Base-by-base conservation (phyloP, 2,888 invertebrate genomes). In the Hesperia comma region DNA sequence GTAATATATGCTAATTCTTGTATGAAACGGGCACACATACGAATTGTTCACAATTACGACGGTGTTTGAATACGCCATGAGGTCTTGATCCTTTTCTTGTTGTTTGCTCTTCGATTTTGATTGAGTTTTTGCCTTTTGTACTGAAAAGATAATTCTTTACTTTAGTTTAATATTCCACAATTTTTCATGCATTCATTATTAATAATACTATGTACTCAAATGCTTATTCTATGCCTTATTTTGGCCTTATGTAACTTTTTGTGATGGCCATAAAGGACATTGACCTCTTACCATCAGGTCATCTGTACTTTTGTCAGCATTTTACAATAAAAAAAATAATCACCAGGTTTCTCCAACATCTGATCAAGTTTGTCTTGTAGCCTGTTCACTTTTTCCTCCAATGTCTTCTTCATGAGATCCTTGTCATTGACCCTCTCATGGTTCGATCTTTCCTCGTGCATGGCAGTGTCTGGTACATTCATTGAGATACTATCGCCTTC, bases 1-100 rank as follows among this genome's bases (percentile, higher is more conserved):
- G 43, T 91, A 92, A 66, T 90, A 91, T 60, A 87, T 88, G 63
- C 88, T 90, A 32, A 89, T 87, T 26, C 88, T 72, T 41, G 87
- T 89, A 26, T 81, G 81, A 68, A 90, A 90, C 0, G 92, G 92
- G 51, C 88, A 90, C 6, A 90, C 86, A 19, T 80, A 92, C 0
- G 91, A 91, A 53, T 86, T 80, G 37, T 86, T 79, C 0, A 88
- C 85, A 26, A 92, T 86, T 0, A 84, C 81, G 0, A 87, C 71
- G 0, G 90, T 82, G 69, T 92, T 92, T 0, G 69, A 75, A 56
- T 84, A 85, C 0, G 81, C 74, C 85, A 88, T 88, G 1, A 78
- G 75, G 19, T 90, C 86, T 12, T 82, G 83, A 61, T 87, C 88
- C 0, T 60, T 6, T n/a, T 60, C 53, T 32, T 64, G 51, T 41